phyloP scores from a whole-genome alignment of 1,140 invertebrate species.

The Drosophila elegans region DNA sequence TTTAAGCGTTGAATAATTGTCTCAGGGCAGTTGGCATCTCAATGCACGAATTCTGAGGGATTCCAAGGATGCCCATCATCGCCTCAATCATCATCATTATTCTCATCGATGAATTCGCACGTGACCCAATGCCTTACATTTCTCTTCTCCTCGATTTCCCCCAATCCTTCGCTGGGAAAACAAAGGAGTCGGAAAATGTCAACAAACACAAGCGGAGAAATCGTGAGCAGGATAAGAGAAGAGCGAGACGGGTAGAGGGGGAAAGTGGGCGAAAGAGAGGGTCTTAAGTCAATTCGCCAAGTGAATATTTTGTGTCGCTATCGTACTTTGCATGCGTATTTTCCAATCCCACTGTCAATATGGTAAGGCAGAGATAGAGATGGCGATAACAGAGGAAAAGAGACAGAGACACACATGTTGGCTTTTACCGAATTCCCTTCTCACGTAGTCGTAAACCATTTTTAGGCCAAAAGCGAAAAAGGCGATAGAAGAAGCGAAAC shows the following conservation, averaged over 20 bases:
- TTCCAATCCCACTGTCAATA: conserved; percentile 57
- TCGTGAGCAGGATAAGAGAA: conserved; percentile 21
- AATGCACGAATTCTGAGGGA: conserved; percentile 15
- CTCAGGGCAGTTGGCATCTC: conserved; percentile 3
- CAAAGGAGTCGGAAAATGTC: conserved; percentile 45
- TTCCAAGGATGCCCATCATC: conserved; percentile 12
- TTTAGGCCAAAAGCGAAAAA: conserved; percentile 25
- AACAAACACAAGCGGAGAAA: conserved; percentile 39
- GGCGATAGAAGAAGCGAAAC: conserved; percentile 13
- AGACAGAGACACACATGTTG: conserved; percentile 11
- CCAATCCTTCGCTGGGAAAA: conserved; percentile 30
- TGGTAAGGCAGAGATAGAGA: conserved; percentile 5
- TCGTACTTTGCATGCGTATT: conserved; percentile 58
- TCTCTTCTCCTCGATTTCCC: neutral
- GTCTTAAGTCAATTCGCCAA: conserved; percentile 50
- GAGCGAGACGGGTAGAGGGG: neutral
- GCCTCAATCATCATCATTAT: conserved; percentile 28
- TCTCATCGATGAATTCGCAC: conserved; percentile 43
- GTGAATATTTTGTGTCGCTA: conserved; percentile 60
- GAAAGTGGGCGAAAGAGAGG: neutral
- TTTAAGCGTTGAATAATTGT: conserved; percentile 13
- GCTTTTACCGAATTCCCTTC: conserved; percentile 19
- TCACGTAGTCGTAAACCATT: conserved; percentile 65
- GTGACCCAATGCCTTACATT: conserved; percentile 38
- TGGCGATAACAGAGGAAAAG: neutral